Evolutionary conservation across 2,797 vertebrate species (phyloP), one percentile per base, ranked within the genome.

Genomic region (Coreius guichenoti): DNA sequence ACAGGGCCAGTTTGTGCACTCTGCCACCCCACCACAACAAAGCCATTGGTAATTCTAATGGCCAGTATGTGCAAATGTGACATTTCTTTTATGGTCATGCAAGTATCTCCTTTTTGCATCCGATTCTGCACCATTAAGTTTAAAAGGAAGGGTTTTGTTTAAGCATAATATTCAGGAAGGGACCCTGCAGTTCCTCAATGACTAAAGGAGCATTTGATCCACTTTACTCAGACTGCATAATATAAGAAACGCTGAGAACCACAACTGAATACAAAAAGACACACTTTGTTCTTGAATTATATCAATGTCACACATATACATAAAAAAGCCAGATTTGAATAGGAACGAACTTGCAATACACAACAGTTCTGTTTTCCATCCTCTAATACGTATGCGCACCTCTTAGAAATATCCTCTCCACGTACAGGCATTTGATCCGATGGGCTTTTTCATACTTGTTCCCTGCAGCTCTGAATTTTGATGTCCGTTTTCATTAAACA

Each of bases 21-120:
- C 84, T 89, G 85, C 88, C 90, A 86, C 87, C 79, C 82, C 88
- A 84, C 87, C 90, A 67, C 69, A 90, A 82, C 82, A 90, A 79
- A 90, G 75, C 84, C 26, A 89, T 79, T 90, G 89, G 84, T 91
- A 89, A 86, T 88, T 88, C 84, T 91, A 88, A 91, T 91, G 77
- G 86, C 67, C 70, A 73, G 80, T 88, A 74, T 85, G 74, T 89
- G 86, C 88, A 91, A 92, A 92, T 92, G 81, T 79, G 82, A 54
- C 82, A 72, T 93, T 94, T 92, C 12, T 90, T 91, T 90, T 83
- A 85, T 82, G n/a, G 85, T 54, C 79, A 39, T 87, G 51, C 39
- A 74, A 75, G 70, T 80, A 85, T 83, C 56, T 72, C 63, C 68
- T 77, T 81, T 83, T 81, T 82, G 87, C 82, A 80, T 43, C 19